Percentiles rank a stretch among this genome's conserved stretches.
These are phyloP conservation scores for Flexamia atlantica DNA, from an alignment of 2,888 invertebrate genomes.

Conservation along the genomic window DNA sequence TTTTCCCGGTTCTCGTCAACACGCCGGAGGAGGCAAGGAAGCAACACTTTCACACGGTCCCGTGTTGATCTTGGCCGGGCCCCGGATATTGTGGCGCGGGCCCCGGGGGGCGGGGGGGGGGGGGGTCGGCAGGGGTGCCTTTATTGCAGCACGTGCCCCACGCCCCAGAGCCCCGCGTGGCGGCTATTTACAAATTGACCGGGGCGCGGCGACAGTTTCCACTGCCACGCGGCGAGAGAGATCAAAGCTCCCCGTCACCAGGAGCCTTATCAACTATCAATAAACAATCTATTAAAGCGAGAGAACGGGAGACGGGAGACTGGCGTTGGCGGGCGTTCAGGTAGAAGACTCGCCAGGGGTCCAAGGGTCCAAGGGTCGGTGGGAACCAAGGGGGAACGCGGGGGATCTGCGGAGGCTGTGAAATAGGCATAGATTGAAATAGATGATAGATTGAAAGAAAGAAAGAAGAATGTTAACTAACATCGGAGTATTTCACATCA, in stretches of 20 bases:
- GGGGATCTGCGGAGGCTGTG: too few species aligned
- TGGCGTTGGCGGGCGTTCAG: constrained; percentile 32
- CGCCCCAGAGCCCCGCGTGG: constrained; percentile 41
- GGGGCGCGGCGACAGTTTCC: constrained; percentile 53
- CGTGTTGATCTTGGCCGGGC: neutral
- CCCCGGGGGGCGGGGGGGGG: constrained; percentile 17
- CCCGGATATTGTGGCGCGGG: constrained; percentile 30
- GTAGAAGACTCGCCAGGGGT: neutral
- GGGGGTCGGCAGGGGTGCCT: neutral
- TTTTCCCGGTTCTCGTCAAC: too few species aligned
- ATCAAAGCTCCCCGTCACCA: constrained; percentile 52
- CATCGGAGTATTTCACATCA: too few species aligned
- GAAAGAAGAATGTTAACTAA: too few species aligned
- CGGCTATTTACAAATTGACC: constrained; percentile 63
- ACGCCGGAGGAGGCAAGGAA: too few species aligned
- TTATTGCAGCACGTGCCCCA: too few species aligned
- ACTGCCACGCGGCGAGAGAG: constrained; percentile 51
- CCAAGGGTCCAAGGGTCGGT: neutral
- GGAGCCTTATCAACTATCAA: constrained; percentile 55
- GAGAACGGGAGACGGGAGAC: neutral
- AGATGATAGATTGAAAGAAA: too few species aligned
- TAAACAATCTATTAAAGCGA: constrained; percentile 53
- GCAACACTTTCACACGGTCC: neutral
- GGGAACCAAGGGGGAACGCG: too few species aligned
- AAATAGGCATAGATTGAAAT: too few species aligned